A percentile compares a stretch with the other conserved stretches of the same genome.
These are phyloP conservation scores for Forbesichthys agassizii DNA, from an alignment of 2,113 vertebrate genomes.

Conservation along the genomic window DNA sequence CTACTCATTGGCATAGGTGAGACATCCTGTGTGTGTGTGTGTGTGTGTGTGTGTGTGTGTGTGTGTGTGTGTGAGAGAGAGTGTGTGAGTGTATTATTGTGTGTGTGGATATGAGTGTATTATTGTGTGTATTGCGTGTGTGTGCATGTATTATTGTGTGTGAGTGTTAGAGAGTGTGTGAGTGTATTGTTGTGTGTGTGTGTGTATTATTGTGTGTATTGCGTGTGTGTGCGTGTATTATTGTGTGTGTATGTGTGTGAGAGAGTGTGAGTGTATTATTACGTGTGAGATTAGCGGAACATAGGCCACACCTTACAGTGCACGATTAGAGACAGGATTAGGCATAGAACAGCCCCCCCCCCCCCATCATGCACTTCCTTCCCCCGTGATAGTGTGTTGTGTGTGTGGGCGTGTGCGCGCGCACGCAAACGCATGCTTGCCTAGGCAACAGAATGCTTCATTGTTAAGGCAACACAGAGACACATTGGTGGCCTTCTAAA, in stretches of 20 bases:
- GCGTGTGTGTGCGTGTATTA: no score
- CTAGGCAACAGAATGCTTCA: slow-evolving; percentile 64
- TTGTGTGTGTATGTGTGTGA: no score
- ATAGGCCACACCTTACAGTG: neutral
- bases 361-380: slow-evolving; percentile 31
- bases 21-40: neutral
- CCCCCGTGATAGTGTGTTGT: slow-evolving; percentile 8
- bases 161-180: no score
- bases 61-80: neutral
- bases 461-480: slow-evolving; percentile 72
- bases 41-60: neutral
- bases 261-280: no score
- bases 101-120: no score
- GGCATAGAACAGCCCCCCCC: slow-evolving; percentile 26
- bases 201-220: no score
- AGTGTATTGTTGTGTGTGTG: no score
- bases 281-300: neutral
- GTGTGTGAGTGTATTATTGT: no score
- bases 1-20: neutral
- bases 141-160: no score
- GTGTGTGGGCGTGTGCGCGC: neutral
- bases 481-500: slow-evolving; percentile 57
- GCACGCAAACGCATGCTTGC: slow-evolving; percentile 18
- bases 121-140: no score
- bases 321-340: slow-evolving; percentile 25